Evolutionary conservation across 2,113 vertebrate species (phyloP), one percentile per base, ranked within the genome.

Genomic region (Pomatostomus ruficeps): DNA sequence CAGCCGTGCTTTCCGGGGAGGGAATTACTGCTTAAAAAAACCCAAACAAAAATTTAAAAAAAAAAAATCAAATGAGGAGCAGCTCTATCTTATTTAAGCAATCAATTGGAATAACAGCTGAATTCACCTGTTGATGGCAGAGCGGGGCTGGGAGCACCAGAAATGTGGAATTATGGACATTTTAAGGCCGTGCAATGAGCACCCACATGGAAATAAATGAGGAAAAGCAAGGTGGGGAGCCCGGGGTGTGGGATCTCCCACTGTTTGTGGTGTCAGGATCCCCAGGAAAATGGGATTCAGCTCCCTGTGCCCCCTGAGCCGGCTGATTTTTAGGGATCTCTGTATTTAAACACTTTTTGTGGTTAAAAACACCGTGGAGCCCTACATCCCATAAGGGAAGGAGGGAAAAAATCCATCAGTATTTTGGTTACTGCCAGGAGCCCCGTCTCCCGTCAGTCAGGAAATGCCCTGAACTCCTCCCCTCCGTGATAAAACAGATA

Each of bases 111-210:
- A 4, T 51, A 58, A 58, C 29, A 77, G 80, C 93, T 94, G 80
- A 96, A 95, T 94, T 94, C 67, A 95, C 91, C 94, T 96, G 62
- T 81, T 92, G 81, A 33, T 26, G 8, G 51, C 46, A 96, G 91
- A 77, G 33, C 38, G 75, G 92, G 73, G 49, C 79, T 79, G 38
- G 93, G 96, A 92, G 74, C 49, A 79, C 87, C 83, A 96, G 89
- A 83, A 97, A 95, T 92, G 14, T 76, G 93, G 88, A 82, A 86
- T 94, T 87, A 82, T 90, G 88, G 96, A 65, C 89, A 91, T 86
- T 89, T 94, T 96, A 94, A 97, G 93, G 91, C 95, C 97, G 83
- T 28, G 92, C 87, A 96, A 96, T 95, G 95, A 97, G 85, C 97
- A 92, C 76, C 85, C 91, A 91, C 21, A 84, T 90, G 94, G 95